Conservation (phyloP, 1,140 invertebrate species). For the Plectus sambesii region DNA sequence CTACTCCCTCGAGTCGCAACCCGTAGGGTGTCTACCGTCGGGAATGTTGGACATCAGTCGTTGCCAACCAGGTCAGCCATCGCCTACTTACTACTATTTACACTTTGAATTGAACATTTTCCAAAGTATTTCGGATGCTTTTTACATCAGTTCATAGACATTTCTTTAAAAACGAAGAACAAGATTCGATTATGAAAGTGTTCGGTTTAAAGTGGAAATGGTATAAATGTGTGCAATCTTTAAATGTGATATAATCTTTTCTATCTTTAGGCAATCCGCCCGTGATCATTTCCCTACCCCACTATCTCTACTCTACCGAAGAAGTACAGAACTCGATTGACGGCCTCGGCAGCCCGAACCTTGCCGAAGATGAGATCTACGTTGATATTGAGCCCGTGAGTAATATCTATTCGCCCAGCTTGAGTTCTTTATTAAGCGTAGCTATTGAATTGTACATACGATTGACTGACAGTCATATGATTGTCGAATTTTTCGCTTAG, state of each 20-base stretch:
- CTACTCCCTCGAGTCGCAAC: constrained; percentile 19
- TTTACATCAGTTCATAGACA: not conserved
- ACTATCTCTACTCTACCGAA: constrained; percentile 32
- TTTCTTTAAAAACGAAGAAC: not conserved
- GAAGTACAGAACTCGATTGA: constrained; percentile 22
- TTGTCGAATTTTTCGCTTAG: too few species aligned
- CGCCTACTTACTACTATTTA: too few species aligned
- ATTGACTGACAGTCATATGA: too few species aligned
- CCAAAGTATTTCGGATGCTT: constrained; percentile 1
- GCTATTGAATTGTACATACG: too few species aligned
- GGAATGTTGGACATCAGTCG: constrained; percentile 34
- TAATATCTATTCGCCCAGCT: too few species aligned
- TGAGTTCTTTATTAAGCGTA: too few species aligned
- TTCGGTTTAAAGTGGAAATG: not conserved
- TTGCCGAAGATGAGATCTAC: constrained; percentile 31
- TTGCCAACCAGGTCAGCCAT: constrained; percentile 36
- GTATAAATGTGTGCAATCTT: too few species aligned
- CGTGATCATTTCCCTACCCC: constrained; percentile 38
- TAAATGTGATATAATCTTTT: constrained; percentile 9
- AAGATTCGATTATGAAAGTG: too few species aligned
- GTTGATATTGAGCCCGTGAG: constrained; percentile 42
- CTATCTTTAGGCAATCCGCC: constrained; percentile 35
- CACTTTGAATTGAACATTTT: constrained; percentile 3
- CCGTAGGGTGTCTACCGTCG: constrained; percentile 23
- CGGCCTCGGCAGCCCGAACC: constrained; percentile 19